Base-by-base conservation (phyloP, 2,888 invertebrate species). In the Eilema depressum region DNA sequence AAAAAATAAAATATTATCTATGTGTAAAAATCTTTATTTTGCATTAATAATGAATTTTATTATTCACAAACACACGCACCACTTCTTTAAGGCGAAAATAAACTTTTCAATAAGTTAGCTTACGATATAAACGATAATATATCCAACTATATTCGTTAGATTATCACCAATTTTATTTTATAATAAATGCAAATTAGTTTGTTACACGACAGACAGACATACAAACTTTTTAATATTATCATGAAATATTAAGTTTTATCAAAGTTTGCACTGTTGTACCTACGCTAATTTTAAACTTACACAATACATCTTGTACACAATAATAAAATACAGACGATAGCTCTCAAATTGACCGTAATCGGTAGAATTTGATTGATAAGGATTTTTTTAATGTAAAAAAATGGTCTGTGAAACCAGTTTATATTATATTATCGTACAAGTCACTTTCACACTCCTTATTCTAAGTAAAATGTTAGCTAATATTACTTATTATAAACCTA, bases 121-220 rank as follows among this genome's bases (percentile, higher is more conserved):
- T 83, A 83, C 62, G 70, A 78, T 68, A 72, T 77, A 59, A 23
- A 23, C 28, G 53, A 33, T 77, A 82, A 76, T 74, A 77, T 77
- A 77, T 79, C 73, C 80, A 79, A 80, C 78, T 69, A 68, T 67
- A 37, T 75, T 75, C 77, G 79, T 81, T 85, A 86, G 85, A 87
- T 88, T 91, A 92, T 93, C 92, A 93, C 92, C 82, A 78, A 81
- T 59, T 69, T 64, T 68, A 7, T 83, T 81, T 81, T 77, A 75
- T 90, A 92, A 91, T 93, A 93, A 93, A 93, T 93, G 93, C 92
- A 89, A 86, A 85, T 82, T 84, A 85, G 79, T 83, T 75, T 75
- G 63, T 77, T 73, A 74, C 67, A 73, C 74, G 70, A 80, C 83
- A 86, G 70, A 80, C 83, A 86, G 82, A 79, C 69, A 75, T 64